Conservation (phyloP, 1,140 invertebrate genomes). For the Drosophila insularis region DNA sequence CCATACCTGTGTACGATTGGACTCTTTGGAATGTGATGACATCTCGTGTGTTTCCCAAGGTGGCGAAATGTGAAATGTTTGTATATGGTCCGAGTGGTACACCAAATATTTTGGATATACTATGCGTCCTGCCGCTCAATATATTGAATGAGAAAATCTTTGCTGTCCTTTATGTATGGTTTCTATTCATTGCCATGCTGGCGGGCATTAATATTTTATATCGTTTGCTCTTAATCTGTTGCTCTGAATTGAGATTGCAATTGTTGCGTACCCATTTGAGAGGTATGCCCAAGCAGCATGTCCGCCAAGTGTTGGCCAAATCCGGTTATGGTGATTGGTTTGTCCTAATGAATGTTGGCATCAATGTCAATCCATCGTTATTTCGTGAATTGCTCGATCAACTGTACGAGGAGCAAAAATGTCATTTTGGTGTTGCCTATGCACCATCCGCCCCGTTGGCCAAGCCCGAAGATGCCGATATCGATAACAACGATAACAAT, state of each 20-base stretch:
- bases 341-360: slow-evolving; percentile 86
- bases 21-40: slow-evolving; percentile 84
- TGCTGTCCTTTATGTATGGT: slow-evolving; percentile 91
- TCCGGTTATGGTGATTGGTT: slow-evolving; percentile 87
- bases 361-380: slow-evolving; percentile 86
- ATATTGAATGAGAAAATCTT: slow-evolving; percentile 92
- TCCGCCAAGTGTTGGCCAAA: slow-evolving; percentile 49
- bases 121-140: slow-evolving; percentile 90
- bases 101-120: slow-evolving; percentile 85
- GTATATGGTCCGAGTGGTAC: slow-evolving; percentile 86
- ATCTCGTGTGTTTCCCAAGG: slow-evolving; percentile 87
- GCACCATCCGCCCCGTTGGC: background rate
- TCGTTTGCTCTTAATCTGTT: slow-evolving; percentile 63
- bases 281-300: slow-evolving; percentile 56
- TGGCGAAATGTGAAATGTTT: slow-evolving; percentile 89
- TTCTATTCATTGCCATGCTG: slow-evolving; percentile 86
- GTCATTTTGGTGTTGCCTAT: background rate
- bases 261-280: slow-evolving; percentile 84
- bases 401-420: slow-evolving; percentile 30
- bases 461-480: slow-evolving; percentile 7
- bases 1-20: slow-evolving; percentile 82
- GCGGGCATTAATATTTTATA: slow-evolving; percentile 87
- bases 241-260: slow-evolving; percentile 60
- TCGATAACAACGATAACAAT: background rate
- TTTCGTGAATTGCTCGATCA: slow-evolving; percentile 84